Evolutionary conservation across 1,140 invertebrate genomes (phyloP).

Genomic region (Drosophila ananassae): DNA sequence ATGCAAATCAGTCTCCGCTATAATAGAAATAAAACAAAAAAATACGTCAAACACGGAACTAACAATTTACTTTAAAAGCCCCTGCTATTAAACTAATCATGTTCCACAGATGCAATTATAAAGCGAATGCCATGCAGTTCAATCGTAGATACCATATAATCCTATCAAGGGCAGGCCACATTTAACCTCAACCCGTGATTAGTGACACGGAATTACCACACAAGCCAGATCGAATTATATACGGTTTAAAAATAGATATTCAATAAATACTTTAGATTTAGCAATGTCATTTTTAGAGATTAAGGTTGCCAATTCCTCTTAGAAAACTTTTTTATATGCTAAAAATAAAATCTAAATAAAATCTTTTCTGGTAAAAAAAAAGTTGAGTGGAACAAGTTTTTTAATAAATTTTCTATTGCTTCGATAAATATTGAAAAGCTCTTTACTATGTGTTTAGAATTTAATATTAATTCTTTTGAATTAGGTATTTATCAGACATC

Average conservation of each 20-base stretch:
- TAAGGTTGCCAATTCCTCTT: background rate
- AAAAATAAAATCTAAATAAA: background rate
- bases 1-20: constrained; percentile 89
- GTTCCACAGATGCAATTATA: constrained; percentile 11
- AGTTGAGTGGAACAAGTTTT: background rate
- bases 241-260: constrained; percentile 1
- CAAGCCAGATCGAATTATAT: constrained; percentile 11
- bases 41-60: background rate
- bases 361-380: too few relatives aligned
- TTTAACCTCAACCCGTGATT: constrained; percentile 19
- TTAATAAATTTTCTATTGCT: background rate
- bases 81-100: background rate
- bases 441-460: background rate
- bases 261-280: background rate
- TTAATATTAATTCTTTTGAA: background rate
- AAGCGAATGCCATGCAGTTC: constrained; percentile 3
- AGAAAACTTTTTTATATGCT: background rate
- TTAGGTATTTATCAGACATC: background rate
- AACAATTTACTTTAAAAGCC: background rate
- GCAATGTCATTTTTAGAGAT: background rate
- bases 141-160: constrained; percentile 12
- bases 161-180: constrained; percentile 1
- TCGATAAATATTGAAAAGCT: background rate
- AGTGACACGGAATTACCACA: constrained; percentile 14
- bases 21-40: constrained; percentile 69